A percentile compares a stretch with the other conserved stretches of the same genome.
Conservation (phyloP, 2,113 vertebrate species). For the Oryzias woworae region DNA sequence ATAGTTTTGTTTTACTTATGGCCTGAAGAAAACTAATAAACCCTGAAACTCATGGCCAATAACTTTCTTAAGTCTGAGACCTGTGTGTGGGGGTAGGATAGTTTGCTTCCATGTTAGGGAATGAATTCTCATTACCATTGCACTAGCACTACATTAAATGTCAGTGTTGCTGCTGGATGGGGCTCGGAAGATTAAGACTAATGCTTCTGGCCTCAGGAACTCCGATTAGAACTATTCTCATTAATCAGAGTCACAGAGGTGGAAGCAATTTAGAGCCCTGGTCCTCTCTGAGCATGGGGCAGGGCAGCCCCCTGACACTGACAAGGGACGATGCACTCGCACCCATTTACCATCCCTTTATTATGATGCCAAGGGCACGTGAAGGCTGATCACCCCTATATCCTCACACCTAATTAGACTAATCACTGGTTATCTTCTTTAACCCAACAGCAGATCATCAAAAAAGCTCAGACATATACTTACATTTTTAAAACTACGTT, state of each 20-base stretch:
- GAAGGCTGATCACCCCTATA: slow-evolving; percentile 61
- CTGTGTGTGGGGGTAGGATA: slow-evolving; percentile 44
- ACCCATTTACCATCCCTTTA: slow-evolving; percentile 68
- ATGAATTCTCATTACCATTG: slow-evolving; percentile 77
- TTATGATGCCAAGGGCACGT: slow-evolving; percentile 68
- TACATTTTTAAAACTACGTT: not conserved
- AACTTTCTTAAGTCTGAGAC: slow-evolving; percentile 61
- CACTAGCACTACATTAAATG: slow-evolving; percentile 79
- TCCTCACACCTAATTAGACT: slow-evolving; percentile 53
- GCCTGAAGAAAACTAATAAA: slow-evolving; percentile 71
- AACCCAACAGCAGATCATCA: slow-evolving; percentile 22
- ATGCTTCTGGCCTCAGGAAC: slow-evolving; percentile 78
- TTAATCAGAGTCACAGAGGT: slow-evolving; percentile 77
- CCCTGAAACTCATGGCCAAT: slow-evolving; percentile 64
- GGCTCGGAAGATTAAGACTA: slow-evolving; percentile 78
- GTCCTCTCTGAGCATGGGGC: slow-evolving; percentile 69
- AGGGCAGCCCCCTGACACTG: slow-evolving; percentile 71
- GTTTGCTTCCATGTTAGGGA: slow-evolving; percentile 60
- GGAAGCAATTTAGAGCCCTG: slow-evolving; percentile 76
- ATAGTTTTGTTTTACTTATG: slow-evolving; percentile 68
- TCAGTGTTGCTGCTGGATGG: slow-evolving; percentile 73
- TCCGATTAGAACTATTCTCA: slow-evolving; percentile 79
- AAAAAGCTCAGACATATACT: slow-evolving; percentile 6
- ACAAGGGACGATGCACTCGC: slow-evolving; percentile 49
- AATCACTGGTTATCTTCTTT: slow-evolving; percentile 38